Conservation (phyloP, 2,888 invertebrate genomes). For the Lydus trimaculatus region DNA sequence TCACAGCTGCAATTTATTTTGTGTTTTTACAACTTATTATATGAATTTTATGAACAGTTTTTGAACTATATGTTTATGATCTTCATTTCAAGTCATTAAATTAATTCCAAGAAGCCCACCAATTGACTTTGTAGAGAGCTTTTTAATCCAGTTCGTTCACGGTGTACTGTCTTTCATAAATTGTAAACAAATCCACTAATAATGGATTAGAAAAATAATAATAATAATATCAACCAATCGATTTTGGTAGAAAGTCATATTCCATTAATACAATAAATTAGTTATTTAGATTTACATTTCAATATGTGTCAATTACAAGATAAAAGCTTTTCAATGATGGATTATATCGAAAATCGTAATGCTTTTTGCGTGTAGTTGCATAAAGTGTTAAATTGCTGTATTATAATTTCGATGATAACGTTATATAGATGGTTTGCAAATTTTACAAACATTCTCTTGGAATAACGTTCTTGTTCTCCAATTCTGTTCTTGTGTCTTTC, state of each 20-base stretch:
- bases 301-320: conserved; percentile 15
- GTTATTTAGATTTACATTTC: conserved; percentile 8
- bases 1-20: conserved; percentile 25
- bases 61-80: conserved; percentile 20
- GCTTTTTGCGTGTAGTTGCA: conserved; percentile 11
- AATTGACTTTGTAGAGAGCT: conserved; percentile 1
- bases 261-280: conserved; percentile 12
- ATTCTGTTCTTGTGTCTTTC: neutral
- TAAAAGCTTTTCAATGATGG: conserved; percentile 9
- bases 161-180: conserved; percentile 10
- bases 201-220: neutral
- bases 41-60: conserved; percentile 22
- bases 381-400: neutral
- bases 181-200: conserved; percentile 11
- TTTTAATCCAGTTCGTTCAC: neutral
- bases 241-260: conserved; percentile 14
- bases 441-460: neutral
- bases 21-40: conserved; percentile 9
- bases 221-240: neutral
- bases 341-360: conserved; percentile 4
- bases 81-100: conserved; percentile 18
- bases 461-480: neutral
- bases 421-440: neutral
- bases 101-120: conserved; percentile 22
- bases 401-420: neutral